Base-by-base conservation (phyloP, 2,888 invertebrate genomes). In the Lasiommata megera region DNA sequence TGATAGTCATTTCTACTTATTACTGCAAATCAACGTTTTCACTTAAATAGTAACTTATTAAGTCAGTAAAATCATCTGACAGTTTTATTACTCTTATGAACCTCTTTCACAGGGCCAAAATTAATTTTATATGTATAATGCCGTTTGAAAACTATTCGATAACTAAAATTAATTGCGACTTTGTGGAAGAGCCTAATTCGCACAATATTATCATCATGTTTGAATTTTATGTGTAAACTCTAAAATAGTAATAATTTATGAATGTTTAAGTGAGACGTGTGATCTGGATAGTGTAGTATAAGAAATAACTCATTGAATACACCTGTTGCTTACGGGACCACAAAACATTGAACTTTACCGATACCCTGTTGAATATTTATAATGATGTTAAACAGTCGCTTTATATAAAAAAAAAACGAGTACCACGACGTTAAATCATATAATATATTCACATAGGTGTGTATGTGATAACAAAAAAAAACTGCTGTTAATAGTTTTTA, bases 241-340 rank as follows among this genome's bases (percentile, higher is more conserved):
- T 36, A 38, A 43, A 8, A 47, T 46, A 56, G 52, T 57, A 29
- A 48, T 57, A 54, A 37, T 8, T 9, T 54, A 50, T 46, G 50
- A 48, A 47, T 51, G 50, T 48, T 38, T 56, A 53, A 48, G 71
- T 67, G 67, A 17, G 71, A 72, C 76, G 76, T 74, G 75, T 76
- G 73, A 74, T 79, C 73, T 76, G 71, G 65, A 63, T 71, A 37
- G n/a, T 41, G 40, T 41, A 28, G 51, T 46, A 38, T 47, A 50
- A 47, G 29, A 55, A 14, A 60, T 50, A 48, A 9, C 58, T 51
- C 54, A 52, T 51, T 48, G 43, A 46, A 56, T 57, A 56, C 37
- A 53, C 54, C 56, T 56, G 61, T 59, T 61, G 61, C 59, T 59
- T 58, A 62, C 62, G 66, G 66, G 64, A 66, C 66, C 66, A 66